Conservation (phyloP, 2,797 vertebrate genomes). For the Erpetoichthys calabaricus region DNA sequence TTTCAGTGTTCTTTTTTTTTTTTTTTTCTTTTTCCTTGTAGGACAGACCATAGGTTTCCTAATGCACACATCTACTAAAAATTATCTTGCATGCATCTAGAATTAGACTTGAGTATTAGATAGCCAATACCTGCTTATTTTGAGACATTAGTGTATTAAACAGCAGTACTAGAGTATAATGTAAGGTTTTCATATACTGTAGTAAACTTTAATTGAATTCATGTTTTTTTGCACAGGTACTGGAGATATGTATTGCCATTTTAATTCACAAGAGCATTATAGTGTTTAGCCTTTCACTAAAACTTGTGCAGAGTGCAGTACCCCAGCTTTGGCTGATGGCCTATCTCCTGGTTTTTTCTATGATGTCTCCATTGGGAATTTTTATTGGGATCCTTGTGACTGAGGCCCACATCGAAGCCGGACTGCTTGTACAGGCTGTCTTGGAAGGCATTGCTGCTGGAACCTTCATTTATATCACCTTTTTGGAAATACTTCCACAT, state of each 20-base stretch:
- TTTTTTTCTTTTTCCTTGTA: too few relatives aligned
- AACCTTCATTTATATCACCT: slow-evolving; percentile 80
- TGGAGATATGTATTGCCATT: slow-evolving; percentile 74
- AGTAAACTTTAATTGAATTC: too few relatives aligned
- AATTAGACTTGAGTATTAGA: too few relatives aligned
- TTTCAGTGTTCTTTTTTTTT: too few relatives aligned
- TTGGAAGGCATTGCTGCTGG: slow-evolving; percentile 71
- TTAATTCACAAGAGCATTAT: slow-evolving; percentile 79
- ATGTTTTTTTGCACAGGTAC: slow-evolving; percentile 31
- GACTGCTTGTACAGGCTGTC: slow-evolving; percentile 53
- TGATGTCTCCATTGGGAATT: slow-evolving; percentile 74
- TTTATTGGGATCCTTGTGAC: slow-evolving; percentile 59
- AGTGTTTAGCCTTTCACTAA: slow-evolving; percentile 71
- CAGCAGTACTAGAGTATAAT: too few relatives aligned
- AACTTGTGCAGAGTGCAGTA: slow-evolving; percentile 58
- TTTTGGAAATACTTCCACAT: slow-evolving; percentile 77
- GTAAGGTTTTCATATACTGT: too few relatives aligned
- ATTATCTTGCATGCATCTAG: too few relatives aligned
- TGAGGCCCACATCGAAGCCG: slow-evolving; percentile 34
- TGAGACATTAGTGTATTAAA: too few relatives aligned
- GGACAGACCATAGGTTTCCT: too few relatives aligned
- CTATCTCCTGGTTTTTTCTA: slow-evolving; percentile 57
- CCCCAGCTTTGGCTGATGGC: slow-evolving; percentile 40
- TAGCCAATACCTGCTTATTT: too few relatives aligned
- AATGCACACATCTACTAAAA: too few relatives aligned